These are phyloP conservation scores for Drosophila hawaiiensis DNA, from an alignment of 2,888 invertebrate species.

Conservation along the genomic window DNA sequence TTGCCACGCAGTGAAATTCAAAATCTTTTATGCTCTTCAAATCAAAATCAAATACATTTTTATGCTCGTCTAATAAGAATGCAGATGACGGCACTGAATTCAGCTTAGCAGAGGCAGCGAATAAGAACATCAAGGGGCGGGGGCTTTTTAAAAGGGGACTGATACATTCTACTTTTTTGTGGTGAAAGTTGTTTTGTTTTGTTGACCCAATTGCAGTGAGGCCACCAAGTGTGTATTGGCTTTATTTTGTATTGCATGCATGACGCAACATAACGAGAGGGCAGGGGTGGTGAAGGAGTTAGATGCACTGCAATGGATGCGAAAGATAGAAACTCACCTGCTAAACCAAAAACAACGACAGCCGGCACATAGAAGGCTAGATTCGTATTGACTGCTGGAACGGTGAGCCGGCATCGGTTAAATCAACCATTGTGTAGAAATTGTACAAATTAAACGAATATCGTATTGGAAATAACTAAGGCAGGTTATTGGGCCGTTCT, in stretches of 20 bases:
- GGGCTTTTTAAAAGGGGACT: neutral
- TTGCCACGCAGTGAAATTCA: constrained; percentile 26
- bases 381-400: constrained; percentile 95
- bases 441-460: constrained; percentile 12
- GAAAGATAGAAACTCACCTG: constrained; percentile 87
- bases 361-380: constrained; percentile 94
- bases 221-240: constrained; percentile 6
- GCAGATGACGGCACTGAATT: constrained; percentile 34
- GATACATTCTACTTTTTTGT: constrained; percentile 21
- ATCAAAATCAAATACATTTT: constrained; percentile 13
- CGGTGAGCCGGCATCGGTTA: constrained; percentile 92
- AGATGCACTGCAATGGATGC: constrained; percentile 4
- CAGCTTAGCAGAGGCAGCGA: constrained; percentile 10
- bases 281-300: neutral
- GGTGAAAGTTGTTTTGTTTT: constrained; percentile 62
- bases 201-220: constrained; percentile 58
- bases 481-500: constrained; percentile 11
- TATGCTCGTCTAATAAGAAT: constrained; percentile 9
- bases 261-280: constrained; percentile 41
- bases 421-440: constrained; percentile 91
- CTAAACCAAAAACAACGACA: constrained; percentile 91
- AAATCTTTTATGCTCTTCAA: constrained; percentile 3
- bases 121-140: neutral
- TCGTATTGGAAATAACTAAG: constrained; percentile 16
- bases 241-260: constrained; percentile 34